These are phyloP conservation scores for Nemotelus pantherinus DNA, from an alignment of 2,888 invertebrate species.

Conservation along the genomic window DNA sequence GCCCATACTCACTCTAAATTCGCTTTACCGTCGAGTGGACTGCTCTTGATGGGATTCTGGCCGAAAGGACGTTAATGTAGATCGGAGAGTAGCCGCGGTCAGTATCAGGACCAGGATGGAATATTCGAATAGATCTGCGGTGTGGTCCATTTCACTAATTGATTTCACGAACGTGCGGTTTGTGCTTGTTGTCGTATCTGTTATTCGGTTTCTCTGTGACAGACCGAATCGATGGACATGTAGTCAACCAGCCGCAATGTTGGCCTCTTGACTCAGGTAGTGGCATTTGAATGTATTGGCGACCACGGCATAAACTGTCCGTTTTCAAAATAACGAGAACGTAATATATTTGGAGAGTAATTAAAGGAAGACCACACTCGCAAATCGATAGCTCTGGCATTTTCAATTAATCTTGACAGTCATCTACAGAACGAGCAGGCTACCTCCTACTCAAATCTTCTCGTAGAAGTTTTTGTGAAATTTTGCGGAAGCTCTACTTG, in stretches of 20 bases:
- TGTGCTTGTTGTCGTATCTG: conserved; percentile 43
- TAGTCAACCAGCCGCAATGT: not conserved
- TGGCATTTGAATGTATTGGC: conserved; percentile 12
- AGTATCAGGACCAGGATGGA: conserved; percentile 14
- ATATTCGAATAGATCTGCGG: conserved; percentile 42
- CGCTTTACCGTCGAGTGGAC: conserved; percentile 10
- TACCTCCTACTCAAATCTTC: too few relatives aligned
- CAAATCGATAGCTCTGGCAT: too few relatives aligned
- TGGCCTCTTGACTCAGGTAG: conserved; percentile 29
- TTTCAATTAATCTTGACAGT: too few relatives aligned
- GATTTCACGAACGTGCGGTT: conserved; percentile 43
- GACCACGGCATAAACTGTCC: not conserved
- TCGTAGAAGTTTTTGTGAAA: too few relatives aligned
- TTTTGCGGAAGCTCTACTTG: too few relatives aligned
- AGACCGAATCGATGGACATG: conserved; percentile 26
- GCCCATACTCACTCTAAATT: not conserved
- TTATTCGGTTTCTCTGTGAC: conserved; percentile 42
- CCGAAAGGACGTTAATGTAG: conserved; percentile 38
- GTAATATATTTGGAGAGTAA: too few relatives aligned
- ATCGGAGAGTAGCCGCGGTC: conserved; percentile 10
- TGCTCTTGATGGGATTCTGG: conserved; percentile 27
- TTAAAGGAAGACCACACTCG: too few relatives aligned
- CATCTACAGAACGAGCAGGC: too few relatives aligned
- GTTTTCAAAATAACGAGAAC: not conserved
- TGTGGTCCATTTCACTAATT: conserved; percentile 43